Percentiles rank a stretch among this genome's conserved stretches.
These are phyloP conservation scores for Lasioglossum marginatum DNA, from an alignment of 2,888 invertebrate genomes.

Conservation along the genomic window DNA sequence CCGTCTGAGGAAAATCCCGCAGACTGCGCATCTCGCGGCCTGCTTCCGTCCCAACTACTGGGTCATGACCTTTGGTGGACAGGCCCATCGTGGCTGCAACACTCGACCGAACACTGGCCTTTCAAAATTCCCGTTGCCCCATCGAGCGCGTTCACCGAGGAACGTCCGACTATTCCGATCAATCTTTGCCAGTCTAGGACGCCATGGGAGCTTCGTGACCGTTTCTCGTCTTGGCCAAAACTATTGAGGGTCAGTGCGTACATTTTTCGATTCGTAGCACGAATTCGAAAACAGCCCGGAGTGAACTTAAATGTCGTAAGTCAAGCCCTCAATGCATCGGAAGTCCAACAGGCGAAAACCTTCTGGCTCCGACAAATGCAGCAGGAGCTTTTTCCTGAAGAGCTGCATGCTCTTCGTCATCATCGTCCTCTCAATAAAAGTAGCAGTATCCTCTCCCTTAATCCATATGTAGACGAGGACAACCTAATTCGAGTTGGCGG, in stretches of 20 bases:
- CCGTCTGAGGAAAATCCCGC: conserved; percentile 9
- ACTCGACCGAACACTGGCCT: too few relatives aligned
- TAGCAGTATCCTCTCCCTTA: too few relatives aligned
- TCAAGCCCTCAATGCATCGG: not conserved
- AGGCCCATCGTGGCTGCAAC: not conserved
- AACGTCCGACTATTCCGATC: not conserved
- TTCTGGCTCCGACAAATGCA: not conserved
- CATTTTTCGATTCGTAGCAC: not conserved
- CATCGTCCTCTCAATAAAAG: too few relatives aligned
- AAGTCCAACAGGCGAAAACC: not conserved
- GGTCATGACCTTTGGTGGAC: not conserved
- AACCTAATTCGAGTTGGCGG: too few relatives aligned
- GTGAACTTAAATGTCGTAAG: too few relatives aligned
- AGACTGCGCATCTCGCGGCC: not conserved
- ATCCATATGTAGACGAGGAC: too few relatives aligned
- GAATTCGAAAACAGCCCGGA: too few relatives aligned
- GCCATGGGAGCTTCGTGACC: not conserved
- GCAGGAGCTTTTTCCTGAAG: too few relatives aligned
- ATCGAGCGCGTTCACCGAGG: not conserved
- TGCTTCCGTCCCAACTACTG: not conserved
- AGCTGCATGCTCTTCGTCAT: too few relatives aligned
- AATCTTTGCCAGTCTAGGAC: not conserved
- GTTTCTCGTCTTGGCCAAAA: not conserved
- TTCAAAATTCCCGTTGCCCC: not conserved
- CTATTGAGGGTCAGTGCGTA: conserved; percentile 5